A percentile compares a stretch with the other conserved stretches of the same genome.
phyloP scores from a whole-genome alignment of 1,140 invertebrate genomes.

The Bicyclus anynana region DNA sequence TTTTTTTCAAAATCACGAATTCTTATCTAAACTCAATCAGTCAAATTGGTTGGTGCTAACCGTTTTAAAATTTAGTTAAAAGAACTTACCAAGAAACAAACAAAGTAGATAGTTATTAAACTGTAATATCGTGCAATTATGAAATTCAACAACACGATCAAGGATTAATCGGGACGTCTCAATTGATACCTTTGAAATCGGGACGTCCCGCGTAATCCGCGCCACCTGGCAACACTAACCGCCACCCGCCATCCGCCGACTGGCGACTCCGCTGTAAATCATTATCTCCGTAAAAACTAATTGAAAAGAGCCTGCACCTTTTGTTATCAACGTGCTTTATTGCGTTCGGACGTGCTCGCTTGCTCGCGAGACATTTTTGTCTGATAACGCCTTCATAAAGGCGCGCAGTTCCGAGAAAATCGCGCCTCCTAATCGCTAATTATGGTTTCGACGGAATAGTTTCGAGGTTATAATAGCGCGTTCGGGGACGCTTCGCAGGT shows the following conservation, averaged over 20 bases:
- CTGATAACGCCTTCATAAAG: constrained; percentile 19
- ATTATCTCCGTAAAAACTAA: constrained; percentile 35
- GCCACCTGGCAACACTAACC: too few relatives aligned
- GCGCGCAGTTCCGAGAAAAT: constrained; percentile 5
- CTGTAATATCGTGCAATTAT: too few relatives aligned
- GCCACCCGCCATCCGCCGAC: constrained; percentile 11
- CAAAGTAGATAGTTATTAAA: too few relatives aligned
- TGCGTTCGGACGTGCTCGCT: constrained; percentile 31
- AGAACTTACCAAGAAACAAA: too few relatives aligned
- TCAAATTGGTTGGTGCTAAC: too few relatives aligned
- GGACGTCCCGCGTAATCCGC: too few relatives aligned
- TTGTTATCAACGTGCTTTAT: constrained; percentile 43
- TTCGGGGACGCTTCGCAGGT: background rate
- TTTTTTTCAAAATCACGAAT: too few relatives aligned
- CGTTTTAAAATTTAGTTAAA: too few relatives aligned
- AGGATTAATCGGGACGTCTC: too few relatives aligned
- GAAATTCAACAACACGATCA: too few relatives aligned
- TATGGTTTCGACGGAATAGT: constrained; percentile 5
- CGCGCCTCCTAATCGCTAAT: constrained; percentile 17
- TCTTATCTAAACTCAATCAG: too few relatives aligned
- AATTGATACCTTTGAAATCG: too few relatives aligned
- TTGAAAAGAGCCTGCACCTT: constrained; percentile 45
- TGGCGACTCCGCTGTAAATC: constrained; percentile 31
- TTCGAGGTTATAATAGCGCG: background rate
- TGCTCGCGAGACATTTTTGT: background rate